Conservation (phyloP, 2,797 vertebrate species). For the Denticeps clupeoides region DNA sequence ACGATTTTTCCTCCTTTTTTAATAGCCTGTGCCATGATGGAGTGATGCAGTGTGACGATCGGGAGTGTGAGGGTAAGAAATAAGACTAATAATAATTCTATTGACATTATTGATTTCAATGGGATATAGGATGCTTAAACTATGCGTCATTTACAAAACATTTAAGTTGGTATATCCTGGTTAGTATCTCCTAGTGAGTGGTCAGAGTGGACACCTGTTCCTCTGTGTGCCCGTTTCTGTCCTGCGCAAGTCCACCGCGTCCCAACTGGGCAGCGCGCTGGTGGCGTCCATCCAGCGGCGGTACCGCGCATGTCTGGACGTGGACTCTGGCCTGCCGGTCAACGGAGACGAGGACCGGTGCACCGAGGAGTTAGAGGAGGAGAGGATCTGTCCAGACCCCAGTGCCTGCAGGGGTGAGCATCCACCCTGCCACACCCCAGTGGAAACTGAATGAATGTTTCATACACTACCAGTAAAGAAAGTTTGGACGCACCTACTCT, state of each 20-base stretch:
- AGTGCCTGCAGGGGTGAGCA: slow-evolving; percentile 59
- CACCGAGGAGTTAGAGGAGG: slow-evolving; percentile 47
- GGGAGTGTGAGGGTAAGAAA: slow-evolving; percentile 58
- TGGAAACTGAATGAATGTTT: background rate
- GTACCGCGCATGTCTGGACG: slow-evolving; percentile 71
- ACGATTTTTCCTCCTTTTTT: background rate
- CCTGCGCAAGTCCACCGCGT: background rate
- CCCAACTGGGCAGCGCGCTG: background rate
- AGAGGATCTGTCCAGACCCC: slow-evolving; percentile 58
- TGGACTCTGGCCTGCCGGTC: slow-evolving; percentile 59
- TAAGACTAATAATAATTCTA: too few relatives aligned
- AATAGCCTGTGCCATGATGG: slow-evolving; percentile 62
- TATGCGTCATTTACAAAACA: background rate
- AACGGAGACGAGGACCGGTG: slow-evolving; percentile 40
- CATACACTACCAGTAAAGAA: too few relatives aligned
- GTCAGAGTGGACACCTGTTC: slow-evolving; percentile 78
- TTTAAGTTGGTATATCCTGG: background rate
- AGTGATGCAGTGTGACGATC: slow-evolving; percentile 56
- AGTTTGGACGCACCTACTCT: too few relatives aligned
- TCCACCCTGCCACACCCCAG: too few relatives aligned
- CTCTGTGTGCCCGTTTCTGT: slow-evolving; percentile 49
- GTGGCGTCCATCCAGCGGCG: slow-evolving; percentile 64
- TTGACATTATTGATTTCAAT: too few relatives aligned
- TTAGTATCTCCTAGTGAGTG: slow-evolving; percentile 74
- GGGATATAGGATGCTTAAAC: background rate